Evolutionary conservation across 2,888 invertebrate species (phyloP), one percentile per base, ranked within the genome.

Genomic region (Labia minor): DNA sequence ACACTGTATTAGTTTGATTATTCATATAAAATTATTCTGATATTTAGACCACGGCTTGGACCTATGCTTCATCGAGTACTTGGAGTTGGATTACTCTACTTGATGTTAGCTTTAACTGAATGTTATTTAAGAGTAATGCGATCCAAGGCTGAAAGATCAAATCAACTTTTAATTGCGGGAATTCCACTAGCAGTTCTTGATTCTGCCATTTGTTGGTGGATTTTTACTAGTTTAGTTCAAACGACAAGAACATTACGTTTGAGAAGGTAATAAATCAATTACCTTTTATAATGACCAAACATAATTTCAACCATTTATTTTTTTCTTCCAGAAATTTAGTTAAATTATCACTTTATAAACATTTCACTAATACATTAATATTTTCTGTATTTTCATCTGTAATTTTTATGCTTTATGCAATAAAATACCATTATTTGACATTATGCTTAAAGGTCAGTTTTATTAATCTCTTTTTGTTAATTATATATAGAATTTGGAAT

Each of bases 201-300:
- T 78, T 84, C 87, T 75, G 85, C 90, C 75, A 91, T 96, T 74
- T 95, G 92, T 75, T 96, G 94, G 92, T 95, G 95, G 94, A 93
- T 94, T 72, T 90, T 91, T 75, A 88, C 88, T 1, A 88, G 89
- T 14, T 83, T 96, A 66, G 88, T 95, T 16, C 89, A 91, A 76
- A 96, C 96, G 0, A 95, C 92, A 72, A 81, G 95, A 71, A 94
- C 95, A 0, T 80, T 96, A 70, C 83, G 94, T 72, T 80, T 97
- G 68, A 81, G 95, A 73, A 83, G 87, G 86, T 86, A 69, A n/a
- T 20, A 20, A 19, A 19, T 33, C 37, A 66, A 62, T 6, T 26
- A 26, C 26, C 3, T 4, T 26, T 26, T 21, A 63, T 21, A 63
- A n/a, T 20, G 49, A 1, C 21, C 8, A 37, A 33, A 18, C 65